Evolutionary conservation across 2,888 invertebrate genomes (phyloP).

Genomic region (Hedya salicella): DNA sequence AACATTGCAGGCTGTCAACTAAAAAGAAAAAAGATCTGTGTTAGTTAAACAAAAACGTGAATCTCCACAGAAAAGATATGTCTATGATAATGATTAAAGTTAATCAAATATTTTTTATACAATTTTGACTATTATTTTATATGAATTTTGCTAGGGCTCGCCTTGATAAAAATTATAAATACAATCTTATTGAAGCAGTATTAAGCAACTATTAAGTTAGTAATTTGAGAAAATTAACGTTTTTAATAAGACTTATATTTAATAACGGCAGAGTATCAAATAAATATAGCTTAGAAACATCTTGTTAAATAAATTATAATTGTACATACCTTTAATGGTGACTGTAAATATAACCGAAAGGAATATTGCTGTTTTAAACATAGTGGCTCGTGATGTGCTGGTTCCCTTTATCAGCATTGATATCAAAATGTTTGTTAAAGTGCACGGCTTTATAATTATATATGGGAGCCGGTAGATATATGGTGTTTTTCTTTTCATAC

Average conservation of each 20-base stretch:
- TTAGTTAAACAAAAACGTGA: no score
- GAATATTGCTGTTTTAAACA: constrained; percentile 24
- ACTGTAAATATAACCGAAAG: constrained; percentile 16
- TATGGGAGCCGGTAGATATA: background rate
- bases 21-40: constrained; percentile 45
- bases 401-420: constrained; percentile 17
- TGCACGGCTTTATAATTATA: constrained; percentile 22
- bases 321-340: constrained; percentile 8
- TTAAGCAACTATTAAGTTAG: no score
- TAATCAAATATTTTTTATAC: no score
- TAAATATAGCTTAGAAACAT: background rate
- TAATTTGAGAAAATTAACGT: no score
- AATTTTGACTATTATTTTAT: no score
- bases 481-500: constrained; percentile 2
- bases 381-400: constrained; percentile 2
- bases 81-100: no score
- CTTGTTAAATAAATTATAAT: background rate
- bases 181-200: no score
- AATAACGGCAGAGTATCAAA: no score
- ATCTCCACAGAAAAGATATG: no score
- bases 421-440: constrained; percentile 21
- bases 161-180: no score
- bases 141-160: no score
- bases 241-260: no score
- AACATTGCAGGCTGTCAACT: constrained; percentile 59